A percentile compares a stretch with the other conserved stretches of the same genome.
Evolutionary conservation across 2,113 vertebrate species (phyloP).

Genomic region (Percina caprodes): DNA sequence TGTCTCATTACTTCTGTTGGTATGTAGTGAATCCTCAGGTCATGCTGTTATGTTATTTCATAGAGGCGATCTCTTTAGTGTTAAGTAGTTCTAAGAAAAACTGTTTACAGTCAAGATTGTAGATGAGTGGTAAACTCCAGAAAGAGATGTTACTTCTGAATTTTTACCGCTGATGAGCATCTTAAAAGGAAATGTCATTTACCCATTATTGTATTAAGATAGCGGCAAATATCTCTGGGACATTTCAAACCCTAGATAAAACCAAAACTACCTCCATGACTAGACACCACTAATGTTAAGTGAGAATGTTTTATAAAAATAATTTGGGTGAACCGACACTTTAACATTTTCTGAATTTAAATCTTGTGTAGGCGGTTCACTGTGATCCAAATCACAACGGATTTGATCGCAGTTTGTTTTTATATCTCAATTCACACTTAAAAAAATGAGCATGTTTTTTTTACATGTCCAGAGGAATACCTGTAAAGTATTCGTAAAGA

Average conservation of each 20-base stretch:
- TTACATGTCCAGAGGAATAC: constrained; percentile 49
- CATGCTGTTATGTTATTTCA: neutral
- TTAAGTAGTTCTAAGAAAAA: constrained; percentile 5
- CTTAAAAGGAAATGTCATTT: neutral
- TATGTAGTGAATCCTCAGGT: neutral
- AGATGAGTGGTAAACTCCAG: neutral
- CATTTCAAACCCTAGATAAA: constrained; percentile 2
- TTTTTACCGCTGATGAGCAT: neutral
- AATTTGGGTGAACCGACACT: neutral
- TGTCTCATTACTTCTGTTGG: neutral
- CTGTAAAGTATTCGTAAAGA: constrained; percentile 30
- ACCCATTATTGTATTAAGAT: neutral
- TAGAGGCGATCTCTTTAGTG: neutral
- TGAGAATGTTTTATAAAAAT: neutral
- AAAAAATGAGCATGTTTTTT: constrained; percentile 29
- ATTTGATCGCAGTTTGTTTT: neutral
- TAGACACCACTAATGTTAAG: constrained; percentile 11
- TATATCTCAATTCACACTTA: constrained; percentile 6
- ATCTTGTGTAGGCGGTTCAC: neutral
- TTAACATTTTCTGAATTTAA: neutral
- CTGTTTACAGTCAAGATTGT: neutral
- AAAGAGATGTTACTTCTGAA: neutral
- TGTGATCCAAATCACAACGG: neutral
- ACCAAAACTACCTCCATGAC: neutral
- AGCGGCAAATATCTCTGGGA: neutral